Evolutionary conservation across 2,797 vertebrate genomes (phyloP).

Genomic region (Argentina silus): DNA sequence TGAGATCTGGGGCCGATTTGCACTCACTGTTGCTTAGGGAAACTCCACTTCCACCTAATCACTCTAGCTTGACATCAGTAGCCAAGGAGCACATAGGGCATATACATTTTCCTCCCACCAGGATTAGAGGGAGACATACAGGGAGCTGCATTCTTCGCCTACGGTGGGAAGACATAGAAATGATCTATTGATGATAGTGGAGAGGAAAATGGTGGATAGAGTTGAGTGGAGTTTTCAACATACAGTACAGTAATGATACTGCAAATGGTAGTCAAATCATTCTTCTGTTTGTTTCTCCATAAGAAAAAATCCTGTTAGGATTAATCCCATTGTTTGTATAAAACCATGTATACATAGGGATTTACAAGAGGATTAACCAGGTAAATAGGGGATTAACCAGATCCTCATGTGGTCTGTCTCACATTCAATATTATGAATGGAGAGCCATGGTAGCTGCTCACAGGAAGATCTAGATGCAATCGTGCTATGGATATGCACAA

Average conservation of each 20-base stretch:
- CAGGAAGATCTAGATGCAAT: not conserved
- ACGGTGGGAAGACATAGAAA: slow-evolving; percentile 1
- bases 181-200: slow-evolving; percentile 46
- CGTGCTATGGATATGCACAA: not conserved
- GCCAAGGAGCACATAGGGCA: slow-evolving; percentile 64
- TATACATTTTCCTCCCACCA: slow-evolving; percentile 57
- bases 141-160: slow-evolving; percentile 39
- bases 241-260: not conserved
- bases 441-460: slow-evolving; percentile 45
- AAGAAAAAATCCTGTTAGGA: slow-evolving; percentile 43
- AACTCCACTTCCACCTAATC: slow-evolving; percentile 80
- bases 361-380: slow-evolving; percentile 70
- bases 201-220: no score
- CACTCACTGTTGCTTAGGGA: slow-evolving; percentile 68
- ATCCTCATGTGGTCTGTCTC: slow-evolving; percentile 63
- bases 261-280: not conserved
- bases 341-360: slow-evolving; percentile 68
- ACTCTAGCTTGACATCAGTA: slow-evolving; percentile 75
- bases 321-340: slow-evolving; percentile 70
- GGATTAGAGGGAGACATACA: slow-evolving; percentile 32
- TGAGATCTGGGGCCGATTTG: slow-evolving; percentile 73
- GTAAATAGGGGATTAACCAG: slow-evolving; percentile 72
- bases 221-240: not conserved
- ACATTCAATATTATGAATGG: slow-evolving; percentile 47
- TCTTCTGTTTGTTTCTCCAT: not conserved